phyloP scores from a whole-genome alignment of 2,797 vertebrate species.

The Ctenosaura bakeri region DNA sequence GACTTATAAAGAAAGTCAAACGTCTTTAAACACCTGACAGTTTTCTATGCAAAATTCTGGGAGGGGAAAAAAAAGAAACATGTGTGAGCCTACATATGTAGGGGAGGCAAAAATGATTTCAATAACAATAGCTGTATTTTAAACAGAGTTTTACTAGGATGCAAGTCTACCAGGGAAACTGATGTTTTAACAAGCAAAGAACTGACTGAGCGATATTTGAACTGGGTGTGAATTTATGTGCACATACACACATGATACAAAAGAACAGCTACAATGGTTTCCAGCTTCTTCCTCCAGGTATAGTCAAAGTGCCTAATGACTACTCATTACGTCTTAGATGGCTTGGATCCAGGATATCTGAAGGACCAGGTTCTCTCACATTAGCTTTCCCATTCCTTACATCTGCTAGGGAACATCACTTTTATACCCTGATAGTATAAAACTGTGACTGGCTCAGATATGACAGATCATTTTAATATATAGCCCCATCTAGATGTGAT shows the following conservation, averaged over 20 bases:
- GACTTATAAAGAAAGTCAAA: conserved; percentile 5
- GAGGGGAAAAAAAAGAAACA: background rate
- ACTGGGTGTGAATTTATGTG: background rate
- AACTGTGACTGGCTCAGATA: background rate
- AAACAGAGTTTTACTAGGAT: background rate
- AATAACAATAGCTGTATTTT: background rate
- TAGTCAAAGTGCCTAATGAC: background rate
- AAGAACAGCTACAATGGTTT: background rate
- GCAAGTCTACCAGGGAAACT: background rate
- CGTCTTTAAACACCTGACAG: background rate
- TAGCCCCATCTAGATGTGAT: background rate
- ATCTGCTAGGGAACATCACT: background rate
- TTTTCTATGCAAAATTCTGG: background rate
- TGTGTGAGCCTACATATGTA: background rate
- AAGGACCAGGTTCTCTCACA: background rate
- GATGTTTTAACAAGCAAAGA: background rate
- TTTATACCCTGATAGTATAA: background rate
- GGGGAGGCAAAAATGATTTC: background rate
- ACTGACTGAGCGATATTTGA: background rate
- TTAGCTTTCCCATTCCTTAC: background rate
- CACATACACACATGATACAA: background rate
- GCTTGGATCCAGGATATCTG: background rate
- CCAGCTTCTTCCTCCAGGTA: background rate
- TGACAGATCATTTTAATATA: background rate
- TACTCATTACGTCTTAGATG: background rate